A percentile compares a stretch with the other conserved stretches of the same genome.
These are phyloP conservation scores for Danio albolineatus DNA, from an alignment of 2,797 vertebrate genomes.

Conservation along the genomic window DNA sequence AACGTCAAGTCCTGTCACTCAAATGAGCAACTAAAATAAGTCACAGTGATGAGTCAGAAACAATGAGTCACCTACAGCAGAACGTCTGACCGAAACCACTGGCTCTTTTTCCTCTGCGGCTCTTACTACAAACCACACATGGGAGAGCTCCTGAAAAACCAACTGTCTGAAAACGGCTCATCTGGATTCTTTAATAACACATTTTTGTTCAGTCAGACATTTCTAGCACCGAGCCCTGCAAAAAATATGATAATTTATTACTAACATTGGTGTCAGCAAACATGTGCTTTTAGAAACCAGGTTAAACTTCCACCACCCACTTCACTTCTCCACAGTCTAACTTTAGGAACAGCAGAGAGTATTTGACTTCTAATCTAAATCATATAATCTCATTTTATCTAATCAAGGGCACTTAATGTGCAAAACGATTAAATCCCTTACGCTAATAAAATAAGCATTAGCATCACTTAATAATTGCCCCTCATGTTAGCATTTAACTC, in stretches of 20 bases:
- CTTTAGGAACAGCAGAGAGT: not conserved
- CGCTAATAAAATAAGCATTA: constrained; percentile 40
- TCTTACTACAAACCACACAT: not conserved
- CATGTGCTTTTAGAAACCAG: not conserved
- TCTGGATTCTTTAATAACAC: not conserved
- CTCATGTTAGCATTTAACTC: constrained; percentile 26
- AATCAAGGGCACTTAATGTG: constrained; percentile 39
- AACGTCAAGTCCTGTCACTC: constrained; percentile 19
- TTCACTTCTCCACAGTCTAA: not conserved
- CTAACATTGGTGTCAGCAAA: not conserved
- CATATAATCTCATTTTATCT: constrained; percentile 24
- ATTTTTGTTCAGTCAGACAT: not conserved
- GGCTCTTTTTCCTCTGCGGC: not conserved
- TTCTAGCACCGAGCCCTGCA: not conserved
- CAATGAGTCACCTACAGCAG: constrained; percentile 34
- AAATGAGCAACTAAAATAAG: constrained; percentile 41
- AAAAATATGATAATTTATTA: not conserved
- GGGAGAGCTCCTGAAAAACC: not conserved
- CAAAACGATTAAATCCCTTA: constrained; percentile 36
- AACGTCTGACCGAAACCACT: constrained; percentile 21
- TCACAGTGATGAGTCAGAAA: constrained; percentile 48
- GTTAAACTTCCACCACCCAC: not conserved
- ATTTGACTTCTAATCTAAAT: constrained; percentile 27
- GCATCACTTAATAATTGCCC: constrained; percentile 35
- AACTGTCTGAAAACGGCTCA: not conserved